phyloP scores from a whole-genome alignment of 2,113 vertebrate species.

The Brachyhypopomus gauderio region DNA sequence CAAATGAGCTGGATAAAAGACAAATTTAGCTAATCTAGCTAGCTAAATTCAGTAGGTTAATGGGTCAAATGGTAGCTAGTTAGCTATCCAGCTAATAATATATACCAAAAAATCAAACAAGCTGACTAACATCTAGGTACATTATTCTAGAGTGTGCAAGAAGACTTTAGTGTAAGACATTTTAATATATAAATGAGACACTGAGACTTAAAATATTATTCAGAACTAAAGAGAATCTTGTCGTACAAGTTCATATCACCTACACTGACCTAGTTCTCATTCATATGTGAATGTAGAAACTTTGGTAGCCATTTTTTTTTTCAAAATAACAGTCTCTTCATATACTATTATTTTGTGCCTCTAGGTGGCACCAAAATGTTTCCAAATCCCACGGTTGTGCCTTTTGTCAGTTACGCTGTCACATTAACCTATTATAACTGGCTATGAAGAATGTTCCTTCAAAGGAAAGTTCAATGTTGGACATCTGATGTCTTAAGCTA shows the following conservation, averaged over 20 bases:
- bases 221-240: not conserved
- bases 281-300: not conserved
- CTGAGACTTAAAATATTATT: not conserved
- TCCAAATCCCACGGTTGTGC: no score
- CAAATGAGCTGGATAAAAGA: no score
- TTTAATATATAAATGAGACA: not conserved
- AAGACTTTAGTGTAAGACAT: not conserved
- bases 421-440: no score
- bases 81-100: not conserved
- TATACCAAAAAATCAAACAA: not conserved
- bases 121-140: not conserved
- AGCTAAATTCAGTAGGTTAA: no score
- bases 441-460: no score
- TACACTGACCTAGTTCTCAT: conserved; percentile 10
- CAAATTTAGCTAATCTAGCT: no score
- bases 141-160: not conserved
- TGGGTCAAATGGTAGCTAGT: no score
- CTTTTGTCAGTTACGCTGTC: no score
- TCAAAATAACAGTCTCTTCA: conserved; percentile 26
- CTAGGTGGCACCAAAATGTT: not conserved
- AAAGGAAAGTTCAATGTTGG: no score
- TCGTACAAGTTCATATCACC: not conserved
- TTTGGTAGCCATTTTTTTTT: not conserved
- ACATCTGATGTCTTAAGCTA: no score
- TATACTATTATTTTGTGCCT: not conserved